Percentiles rank a stretch among this genome's conserved stretches.
phyloP scores from a whole-genome alignment of 2,888 invertebrate species.

The Embidobia sp. region DNA sequence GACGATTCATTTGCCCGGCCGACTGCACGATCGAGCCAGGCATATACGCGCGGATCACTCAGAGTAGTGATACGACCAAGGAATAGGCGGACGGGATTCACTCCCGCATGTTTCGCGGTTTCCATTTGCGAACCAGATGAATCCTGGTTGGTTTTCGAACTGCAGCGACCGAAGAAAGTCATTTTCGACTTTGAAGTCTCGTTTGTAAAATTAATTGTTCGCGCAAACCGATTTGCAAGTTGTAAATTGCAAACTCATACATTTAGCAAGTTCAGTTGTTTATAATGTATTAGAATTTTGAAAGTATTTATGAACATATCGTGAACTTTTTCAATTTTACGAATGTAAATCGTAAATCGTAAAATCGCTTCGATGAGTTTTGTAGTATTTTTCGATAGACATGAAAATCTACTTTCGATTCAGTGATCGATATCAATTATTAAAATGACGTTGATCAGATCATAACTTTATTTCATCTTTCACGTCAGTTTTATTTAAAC shows the following conservation, averaged over 20 bases:
- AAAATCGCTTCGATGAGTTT: too few species aligned
- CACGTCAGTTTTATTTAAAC: constrained; percentile 23
- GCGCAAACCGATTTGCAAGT: too few species aligned
- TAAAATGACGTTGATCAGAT: constrained; percentile 4
- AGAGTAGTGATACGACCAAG: constrained; percentile 71
- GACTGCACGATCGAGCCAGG: constrained; percentile 24
- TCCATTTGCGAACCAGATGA: neutral
- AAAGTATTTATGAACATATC: too few species aligned
- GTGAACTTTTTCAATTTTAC: too few species aligned
- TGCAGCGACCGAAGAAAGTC: too few species aligned
- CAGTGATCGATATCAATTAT: neutral
- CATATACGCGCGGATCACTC: constrained; percentile 64
- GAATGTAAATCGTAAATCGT: too few species aligned
- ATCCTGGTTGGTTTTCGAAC: neutral
- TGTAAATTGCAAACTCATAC: too few species aligned
- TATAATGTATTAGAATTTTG: too few species aligned
- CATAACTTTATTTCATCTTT: neutral
- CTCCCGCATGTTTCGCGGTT: constrained; percentile 31
- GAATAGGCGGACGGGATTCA: constrained; percentile 39
- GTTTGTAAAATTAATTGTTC: too few species aligned
- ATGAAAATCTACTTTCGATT: neutral
- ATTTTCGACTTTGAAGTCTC: too few species aligned
- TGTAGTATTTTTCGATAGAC: neutral
- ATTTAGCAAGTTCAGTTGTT: too few species aligned
- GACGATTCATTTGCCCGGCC: constrained; percentile 61